A percentile compares a stretch with the other conserved stretches of the same genome.
These are phyloP conservation scores for Menidia beryllina DNA, from an alignment of 2,113 vertebrate genomes.

Conservation along the genomic window DNA sequence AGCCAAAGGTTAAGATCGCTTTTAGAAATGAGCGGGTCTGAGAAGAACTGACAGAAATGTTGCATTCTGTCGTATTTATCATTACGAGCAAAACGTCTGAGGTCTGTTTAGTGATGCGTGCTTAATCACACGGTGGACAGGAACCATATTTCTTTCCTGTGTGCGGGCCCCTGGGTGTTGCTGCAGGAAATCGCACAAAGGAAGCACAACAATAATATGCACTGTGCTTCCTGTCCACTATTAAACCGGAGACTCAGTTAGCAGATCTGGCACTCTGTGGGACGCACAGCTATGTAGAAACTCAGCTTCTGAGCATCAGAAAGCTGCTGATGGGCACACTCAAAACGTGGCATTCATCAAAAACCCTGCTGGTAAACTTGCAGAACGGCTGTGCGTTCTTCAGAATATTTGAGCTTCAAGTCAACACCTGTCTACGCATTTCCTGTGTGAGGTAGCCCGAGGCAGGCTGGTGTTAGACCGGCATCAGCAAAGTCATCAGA, in stretches of 20 bases:
- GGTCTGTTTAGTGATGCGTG: too few species aligned
- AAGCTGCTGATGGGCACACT: too few species aligned
- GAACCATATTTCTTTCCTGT: slow-evolving; percentile 35
- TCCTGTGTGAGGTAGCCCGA: background rate
- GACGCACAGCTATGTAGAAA: too few species aligned
- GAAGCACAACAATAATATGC: slow-evolving; percentile 43
- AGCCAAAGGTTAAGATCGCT: too few species aligned
- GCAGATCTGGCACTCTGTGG: slow-evolving; percentile 8
- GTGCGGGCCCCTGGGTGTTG: slow-evolving; percentile 28
- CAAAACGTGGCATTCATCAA: background rate
- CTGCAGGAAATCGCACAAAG: slow-evolving; percentile 63
- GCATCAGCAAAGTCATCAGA: background rate
- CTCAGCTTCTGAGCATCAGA: too few species aligned
- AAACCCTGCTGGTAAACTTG: background rate
- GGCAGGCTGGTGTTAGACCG: background rate
- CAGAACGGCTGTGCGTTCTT: background rate
- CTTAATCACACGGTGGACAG: slow-evolving; percentile 12
- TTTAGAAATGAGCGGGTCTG: too few species aligned
- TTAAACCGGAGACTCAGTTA: slow-evolving; percentile 27
- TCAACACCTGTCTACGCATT: background rate
- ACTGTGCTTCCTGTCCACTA: slow-evolving; percentile 41
- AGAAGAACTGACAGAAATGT: too few species aligned
- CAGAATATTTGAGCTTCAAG: background rate
- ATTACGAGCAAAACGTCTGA: too few species aligned
- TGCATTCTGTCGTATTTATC: too few species aligned